phyloP scores from a whole-genome alignment of 1,140 invertebrate species.

The Zaprionus davidi region DNA sequence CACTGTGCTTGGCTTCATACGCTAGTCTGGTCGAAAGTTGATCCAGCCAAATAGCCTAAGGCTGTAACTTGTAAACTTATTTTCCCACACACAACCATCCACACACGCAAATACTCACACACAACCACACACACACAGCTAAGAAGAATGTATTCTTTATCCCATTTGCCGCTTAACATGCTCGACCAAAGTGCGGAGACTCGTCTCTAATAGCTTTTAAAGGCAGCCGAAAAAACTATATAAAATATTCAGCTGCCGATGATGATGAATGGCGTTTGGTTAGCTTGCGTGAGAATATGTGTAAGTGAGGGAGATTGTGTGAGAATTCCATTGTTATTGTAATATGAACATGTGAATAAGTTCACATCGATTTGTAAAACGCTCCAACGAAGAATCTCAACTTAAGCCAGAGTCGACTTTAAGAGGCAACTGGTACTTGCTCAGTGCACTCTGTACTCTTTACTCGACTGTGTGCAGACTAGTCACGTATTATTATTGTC shows the following conservation, averaged over 20 bases:
- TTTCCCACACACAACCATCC: conserved; percentile 42
- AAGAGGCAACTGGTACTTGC: conserved; percentile 25
- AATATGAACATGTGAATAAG: conserved; percentile 70
- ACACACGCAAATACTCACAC: conserved; percentile 27
- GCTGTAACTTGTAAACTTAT: conserved; percentile 78
- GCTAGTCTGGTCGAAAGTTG: conserved; percentile 57
- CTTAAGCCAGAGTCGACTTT: conserved; percentile 60
- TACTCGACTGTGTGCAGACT: conserved; percentile 50
- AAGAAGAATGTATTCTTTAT: conserved; percentile 62
- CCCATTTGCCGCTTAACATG: conserved; percentile 52
- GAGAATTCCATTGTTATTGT: conserved; percentile 20
- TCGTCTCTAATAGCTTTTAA: conserved; percentile 35
- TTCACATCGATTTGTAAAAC: conserved; percentile 76
- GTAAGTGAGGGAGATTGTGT: conserved; percentile 7
- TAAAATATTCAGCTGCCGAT: conserved; percentile 72
- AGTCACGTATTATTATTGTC: conserved; percentile 80
- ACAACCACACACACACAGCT: conserved; percentile 8
- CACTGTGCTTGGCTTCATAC: conserved; percentile 45
- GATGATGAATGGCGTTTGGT: conserved; percentile 72
- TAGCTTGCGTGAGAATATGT: conserved; percentile 14
- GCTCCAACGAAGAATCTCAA: conserved; percentile 5
- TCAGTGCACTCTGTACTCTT: not conserved
- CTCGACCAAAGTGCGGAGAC: conserved; percentile 26
- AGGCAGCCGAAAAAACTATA: conserved; percentile 42
- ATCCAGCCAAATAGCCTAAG: conserved; percentile 72